phyloP scores from a whole-genome alignment of 1,140 invertebrate species.

The Condylostylus longicornis region DNA sequence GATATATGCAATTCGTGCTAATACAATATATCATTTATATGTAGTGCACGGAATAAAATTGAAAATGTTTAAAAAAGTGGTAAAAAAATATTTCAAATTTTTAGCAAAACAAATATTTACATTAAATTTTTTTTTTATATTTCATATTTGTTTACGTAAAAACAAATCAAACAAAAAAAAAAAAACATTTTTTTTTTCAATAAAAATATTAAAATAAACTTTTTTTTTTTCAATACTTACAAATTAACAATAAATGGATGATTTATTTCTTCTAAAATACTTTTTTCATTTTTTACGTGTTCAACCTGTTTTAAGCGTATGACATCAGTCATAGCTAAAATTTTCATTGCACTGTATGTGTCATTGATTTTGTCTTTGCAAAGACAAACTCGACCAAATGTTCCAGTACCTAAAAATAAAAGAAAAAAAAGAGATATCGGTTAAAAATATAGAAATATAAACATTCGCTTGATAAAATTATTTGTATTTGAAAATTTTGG shows the following conservation, averaged over 20 bases:
- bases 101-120: too few relatives aligned
- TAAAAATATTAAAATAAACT: not conserved
- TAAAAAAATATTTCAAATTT: too few relatives aligned
- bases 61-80: too few relatives aligned
- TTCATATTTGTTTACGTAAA: not conserved
- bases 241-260: constrained; percentile 91
- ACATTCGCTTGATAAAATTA: not conserved
- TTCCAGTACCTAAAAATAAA: constrained; percentile 69
- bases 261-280: constrained; percentile 69
- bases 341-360: constrained; percentile 78
- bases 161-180: constrained; percentile 1
- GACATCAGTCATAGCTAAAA: constrained; percentile 78
- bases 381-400: constrained; percentile 80
- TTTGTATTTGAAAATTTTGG: too few relatives aligned
- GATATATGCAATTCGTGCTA: too few relatives aligned
- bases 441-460: not conserved
- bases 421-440: constrained; percentile 5
- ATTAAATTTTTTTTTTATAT: not conserved
- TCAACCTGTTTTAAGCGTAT: constrained; percentile 86
- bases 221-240: constrained; percentile 45
- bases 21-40: too few relatives aligned
- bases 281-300: constrained; percentile 89
- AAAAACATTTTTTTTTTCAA: not conserved
- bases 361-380: constrained; percentile 64
- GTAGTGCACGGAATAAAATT: too few relatives aligned